A percentile compares a stretch with the other conserved stretches of the same genome.
Evolutionary conservation across 2,797 vertebrate species (phyloP).

Genomic region (Sebastes taczanowskii): DNA sequence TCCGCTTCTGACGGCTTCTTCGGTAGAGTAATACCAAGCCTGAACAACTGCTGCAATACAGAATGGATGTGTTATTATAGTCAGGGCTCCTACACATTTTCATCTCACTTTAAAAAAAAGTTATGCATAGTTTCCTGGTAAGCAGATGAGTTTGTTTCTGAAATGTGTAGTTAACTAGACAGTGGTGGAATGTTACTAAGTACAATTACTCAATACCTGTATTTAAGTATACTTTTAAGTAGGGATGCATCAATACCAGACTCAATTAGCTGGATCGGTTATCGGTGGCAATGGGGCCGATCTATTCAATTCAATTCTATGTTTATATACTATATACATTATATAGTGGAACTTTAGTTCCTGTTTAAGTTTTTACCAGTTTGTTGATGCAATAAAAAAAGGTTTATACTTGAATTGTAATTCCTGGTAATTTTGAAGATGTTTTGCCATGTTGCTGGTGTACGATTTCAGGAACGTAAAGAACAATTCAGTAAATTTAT

Average conservation of each 20-base stretch:
- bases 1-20: background rate
- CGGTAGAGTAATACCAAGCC: background rate
- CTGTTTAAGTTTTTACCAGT: too few relatives aligned
- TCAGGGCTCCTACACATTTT: background rate
- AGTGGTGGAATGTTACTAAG: background rate
- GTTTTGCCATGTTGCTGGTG: too few relatives aligned
- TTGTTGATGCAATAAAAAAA: too few relatives aligned
- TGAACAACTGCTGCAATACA: slow-evolving; percentile 19
- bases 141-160: background rate
- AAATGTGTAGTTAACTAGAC: background rate
- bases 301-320: too few relatives aligned
- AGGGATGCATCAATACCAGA: background rate
- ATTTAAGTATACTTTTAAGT: background rate
- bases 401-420: too few relatives aligned
- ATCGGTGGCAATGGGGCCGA: too few relatives aligned
- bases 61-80: background rate
- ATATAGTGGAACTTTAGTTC: too few relatives aligned
- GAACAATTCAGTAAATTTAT: too few relatives aligned
- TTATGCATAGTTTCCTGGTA: background rate
- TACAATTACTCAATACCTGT: background rate
- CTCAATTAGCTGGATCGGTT: too few relatives aligned
- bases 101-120: background rate
- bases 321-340: too few relatives aligned
- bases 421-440: too few relatives aligned
- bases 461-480: too few relatives aligned